These are phyloP conservation scores for Scaptomyza tumidula DNA, from an alignment of 2,888 invertebrate genomes.

Conservation along the genomic window DNA sequence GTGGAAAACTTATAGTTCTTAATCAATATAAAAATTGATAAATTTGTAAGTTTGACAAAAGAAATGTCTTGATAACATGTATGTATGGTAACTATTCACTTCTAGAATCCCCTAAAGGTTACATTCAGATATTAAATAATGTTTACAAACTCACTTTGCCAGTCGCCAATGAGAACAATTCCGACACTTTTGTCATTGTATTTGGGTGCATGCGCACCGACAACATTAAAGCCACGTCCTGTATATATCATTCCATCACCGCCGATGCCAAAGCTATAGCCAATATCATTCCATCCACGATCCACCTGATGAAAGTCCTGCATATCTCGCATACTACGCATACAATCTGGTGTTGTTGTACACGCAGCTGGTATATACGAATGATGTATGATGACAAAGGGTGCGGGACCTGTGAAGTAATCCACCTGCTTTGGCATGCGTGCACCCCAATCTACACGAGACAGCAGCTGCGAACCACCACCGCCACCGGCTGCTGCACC, in stretches of 20 bases:
- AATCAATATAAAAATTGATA: background rate
- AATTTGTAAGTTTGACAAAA: background rate
- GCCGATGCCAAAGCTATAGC: constrained; percentile 89
- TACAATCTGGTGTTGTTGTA: constrained; percentile 85
- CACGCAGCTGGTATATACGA: constrained; percentile 88
- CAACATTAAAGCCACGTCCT: constrained; percentile 89
- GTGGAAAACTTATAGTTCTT: background rate
- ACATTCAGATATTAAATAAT: background rate
- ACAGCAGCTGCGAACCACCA: constrained; percentile 71
- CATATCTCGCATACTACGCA: constrained; percentile 87
- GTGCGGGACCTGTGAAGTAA: constrained; percentile 86
- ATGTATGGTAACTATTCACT: too few species aligned
- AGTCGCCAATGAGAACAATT: constrained; percentile 90
- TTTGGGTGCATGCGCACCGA: constrained; percentile 89
- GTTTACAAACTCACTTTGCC: constrained; percentile 86
- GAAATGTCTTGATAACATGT: too few species aligned
- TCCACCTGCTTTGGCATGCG: constrained; percentile 84
- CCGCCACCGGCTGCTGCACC: background rate
- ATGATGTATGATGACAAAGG: constrained; percentile 90
- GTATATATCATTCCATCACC: constrained; percentile 90
- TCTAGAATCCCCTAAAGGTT: too few species aligned
- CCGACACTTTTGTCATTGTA: constrained; percentile 89
- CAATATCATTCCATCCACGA: constrained; percentile 89
- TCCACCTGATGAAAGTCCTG: constrained; percentile 87
- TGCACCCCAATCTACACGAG: constrained; percentile 87